These are phyloP conservation scores for Trisateles emortualis DNA, from an alignment of 2,888 invertebrate species.

Conservation along the genomic window DNA sequence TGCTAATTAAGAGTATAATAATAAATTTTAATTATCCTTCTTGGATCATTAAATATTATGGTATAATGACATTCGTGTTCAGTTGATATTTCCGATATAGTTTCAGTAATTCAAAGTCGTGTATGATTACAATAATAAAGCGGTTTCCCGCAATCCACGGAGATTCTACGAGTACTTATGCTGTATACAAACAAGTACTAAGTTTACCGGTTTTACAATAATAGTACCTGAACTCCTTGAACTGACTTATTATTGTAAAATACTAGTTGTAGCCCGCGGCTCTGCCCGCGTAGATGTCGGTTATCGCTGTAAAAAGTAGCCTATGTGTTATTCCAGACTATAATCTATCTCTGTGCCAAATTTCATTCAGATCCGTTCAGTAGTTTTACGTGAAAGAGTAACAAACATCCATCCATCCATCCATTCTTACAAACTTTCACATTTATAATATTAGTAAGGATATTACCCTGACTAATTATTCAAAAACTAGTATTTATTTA, in stretches of 20 bases:
- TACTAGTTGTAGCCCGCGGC: too few species aligned
- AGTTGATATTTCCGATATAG: neutral
- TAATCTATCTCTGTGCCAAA: too few species aligned
- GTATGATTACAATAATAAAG: neutral
- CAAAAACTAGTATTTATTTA: neutral
- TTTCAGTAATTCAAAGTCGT: neutral
- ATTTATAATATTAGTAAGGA: too few species aligned
- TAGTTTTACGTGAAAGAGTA: too few species aligned
- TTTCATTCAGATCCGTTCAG: too few species aligned
- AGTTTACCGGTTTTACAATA: slow-evolving; percentile 14
- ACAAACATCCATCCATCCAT: too few species aligned
- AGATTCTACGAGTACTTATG: neutral
- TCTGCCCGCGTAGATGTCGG: too few species aligned
- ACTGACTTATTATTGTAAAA: too few species aligned
- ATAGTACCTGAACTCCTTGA: slow-evolving; percentile 8
- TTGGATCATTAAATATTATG: neutral
- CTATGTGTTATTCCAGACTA: too few species aligned
- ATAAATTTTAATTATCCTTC: neutral
- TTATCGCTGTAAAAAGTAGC: too few species aligned
- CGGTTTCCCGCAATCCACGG: neutral
- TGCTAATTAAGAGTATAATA: neutral
- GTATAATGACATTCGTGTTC: neutral
- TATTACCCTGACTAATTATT: too few species aligned
- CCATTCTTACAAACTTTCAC: too few species aligned
- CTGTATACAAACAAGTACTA: neutral